phyloP scores from a whole-genome alignment of 2,888 invertebrate genomes.

The Drosophila borealis region DNA sequence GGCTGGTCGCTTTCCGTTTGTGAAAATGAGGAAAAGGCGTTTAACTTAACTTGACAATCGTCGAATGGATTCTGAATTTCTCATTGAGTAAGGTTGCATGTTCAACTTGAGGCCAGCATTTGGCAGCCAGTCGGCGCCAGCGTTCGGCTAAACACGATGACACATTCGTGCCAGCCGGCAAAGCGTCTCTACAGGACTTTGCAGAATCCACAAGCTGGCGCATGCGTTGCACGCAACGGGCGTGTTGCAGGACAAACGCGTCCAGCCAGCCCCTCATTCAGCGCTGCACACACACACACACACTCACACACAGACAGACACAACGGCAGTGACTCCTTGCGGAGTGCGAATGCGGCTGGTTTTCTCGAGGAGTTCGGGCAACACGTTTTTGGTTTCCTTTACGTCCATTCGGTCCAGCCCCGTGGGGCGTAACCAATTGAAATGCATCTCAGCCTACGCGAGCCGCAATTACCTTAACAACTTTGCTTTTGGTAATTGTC shows the following conservation, averaged over 20 bases:
- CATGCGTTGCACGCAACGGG: conserved; percentile 58
- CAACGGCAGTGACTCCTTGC: no score
- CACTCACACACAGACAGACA: no score
- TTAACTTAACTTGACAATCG: conserved; percentile 82
- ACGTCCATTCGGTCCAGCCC: conserved; percentile 5
- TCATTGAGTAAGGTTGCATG: conserved; percentile 81
- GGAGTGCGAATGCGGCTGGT: background rate
- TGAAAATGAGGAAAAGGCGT: conserved; percentile 72
- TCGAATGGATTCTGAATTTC: conserved; percentile 83
- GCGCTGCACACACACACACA: conserved; percentile 54
- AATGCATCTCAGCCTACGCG: conserved; percentile 70
- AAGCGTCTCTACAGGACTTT: conserved; percentile 29
- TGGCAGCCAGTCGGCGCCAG: conserved; percentile 40
- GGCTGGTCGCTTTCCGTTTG: conserved; percentile 57
- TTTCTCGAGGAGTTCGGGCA: conserved; percentile 14
- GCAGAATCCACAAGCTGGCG: conserved; percentile 71
- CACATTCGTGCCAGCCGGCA: conserved; percentile 55
- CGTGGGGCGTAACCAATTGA: conserved; percentile 60
- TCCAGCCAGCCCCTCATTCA: conserved; percentile 40
- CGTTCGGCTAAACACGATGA: conserved; percentile 52
- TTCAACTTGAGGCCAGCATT: conserved; percentile 46
- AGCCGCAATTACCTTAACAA: conserved; percentile 72
- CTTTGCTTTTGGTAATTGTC: conserved; percentile 65
- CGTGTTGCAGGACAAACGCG: conserved; percentile 41
- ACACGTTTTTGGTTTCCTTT: conserved; percentile 15